Percentiles rank a stretch among this genome's conserved stretches.
Conservation (phyloP, 2,113 vertebrate species). For the Carassius auratus region DNA sequence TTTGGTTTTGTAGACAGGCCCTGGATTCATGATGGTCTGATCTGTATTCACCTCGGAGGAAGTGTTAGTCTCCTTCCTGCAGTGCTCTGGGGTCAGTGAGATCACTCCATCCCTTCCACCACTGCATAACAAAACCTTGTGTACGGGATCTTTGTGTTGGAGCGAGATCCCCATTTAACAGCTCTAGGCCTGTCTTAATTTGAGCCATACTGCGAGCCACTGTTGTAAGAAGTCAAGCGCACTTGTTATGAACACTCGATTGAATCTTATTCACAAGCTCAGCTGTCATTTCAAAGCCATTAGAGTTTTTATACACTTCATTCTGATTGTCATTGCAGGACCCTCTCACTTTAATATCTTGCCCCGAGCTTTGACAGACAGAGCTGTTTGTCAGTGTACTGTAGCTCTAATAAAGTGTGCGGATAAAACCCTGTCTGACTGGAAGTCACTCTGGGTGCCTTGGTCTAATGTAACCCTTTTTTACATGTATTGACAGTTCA, state of each 20-base stretch:
- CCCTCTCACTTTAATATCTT: conserved; percentile 25
- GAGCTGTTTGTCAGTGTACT: conserved; percentile 35
- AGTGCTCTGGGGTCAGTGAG: conserved; percentile 49
- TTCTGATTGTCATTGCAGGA: conserved; percentile 19
- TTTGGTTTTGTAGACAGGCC: conserved; percentile 51
- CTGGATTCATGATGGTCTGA: conserved; percentile 49
- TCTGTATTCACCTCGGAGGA: conserved; percentile 52
- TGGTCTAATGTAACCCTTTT: conserved; percentile 19
- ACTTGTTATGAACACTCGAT: background rate
- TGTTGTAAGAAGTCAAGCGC: conserved; percentile 1
- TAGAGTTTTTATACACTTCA: conserved; percentile 28
- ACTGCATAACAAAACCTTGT: conserved; percentile 24
- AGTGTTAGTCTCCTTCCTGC: conserved; percentile 46
- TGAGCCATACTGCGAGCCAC: background rate
- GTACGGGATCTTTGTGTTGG: conserved; percentile 10
- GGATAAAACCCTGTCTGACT: conserved; percentile 31
- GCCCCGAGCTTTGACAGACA: conserved; percentile 30
- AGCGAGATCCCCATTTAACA: background rate
- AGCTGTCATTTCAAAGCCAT: conserved; percentile 36
- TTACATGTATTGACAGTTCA: background rate
- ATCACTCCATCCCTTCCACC: conserved; percentile 40
- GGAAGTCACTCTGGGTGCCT: conserved; percentile 2
- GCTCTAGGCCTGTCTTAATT: conserved; percentile 1
- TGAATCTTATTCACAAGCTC: conserved; percentile 26
- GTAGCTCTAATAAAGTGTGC: conserved; percentile 30